Evolutionary conservation across 2,797 vertebrate genomes (phyloP).

Genomic region (Tokudaia tokunoshimensis): DNA sequence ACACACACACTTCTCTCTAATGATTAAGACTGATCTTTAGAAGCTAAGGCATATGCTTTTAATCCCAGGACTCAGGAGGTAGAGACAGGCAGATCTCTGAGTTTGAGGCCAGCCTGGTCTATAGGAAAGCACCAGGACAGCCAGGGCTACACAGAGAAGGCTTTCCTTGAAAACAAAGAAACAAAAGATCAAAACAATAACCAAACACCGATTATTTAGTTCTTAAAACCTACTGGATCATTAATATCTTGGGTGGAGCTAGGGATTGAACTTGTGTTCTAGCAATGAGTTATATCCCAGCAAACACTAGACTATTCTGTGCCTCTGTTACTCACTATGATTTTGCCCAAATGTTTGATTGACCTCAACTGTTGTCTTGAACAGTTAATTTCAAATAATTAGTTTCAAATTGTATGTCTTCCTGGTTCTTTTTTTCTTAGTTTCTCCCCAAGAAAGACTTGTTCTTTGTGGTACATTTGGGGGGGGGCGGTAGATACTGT

Average conservation of each 20-base stretch:
- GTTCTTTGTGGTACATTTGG: neutral
- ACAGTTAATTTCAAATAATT: neutral
- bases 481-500: neutral
- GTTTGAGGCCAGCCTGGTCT: neutral
- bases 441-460: neutral
- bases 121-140: no score
- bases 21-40: neutral
- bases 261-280: neutral
- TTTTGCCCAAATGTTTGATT: conserved; percentile 18
- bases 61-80: neutral
- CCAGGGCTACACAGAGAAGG: neutral
- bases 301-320: neutral
- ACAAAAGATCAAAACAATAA: neutral
- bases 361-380: neutral
- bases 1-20: neutral
- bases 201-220: neutral
- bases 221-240: neutral
- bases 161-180: neutral
- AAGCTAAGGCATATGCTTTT: neutral
- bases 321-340: neutral
- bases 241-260: neutral
- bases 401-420: neutral
- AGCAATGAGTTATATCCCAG: no score
- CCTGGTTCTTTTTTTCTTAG: neutral
- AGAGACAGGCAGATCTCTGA: neutral